Percentiles rank a stretch among this genome's conserved stretches.
These are phyloP conservation scores for Parazoanthus atlanticus DNA, from an alignment of 92 coral and sea anemone species.

Conservation along the genomic window DNA sequence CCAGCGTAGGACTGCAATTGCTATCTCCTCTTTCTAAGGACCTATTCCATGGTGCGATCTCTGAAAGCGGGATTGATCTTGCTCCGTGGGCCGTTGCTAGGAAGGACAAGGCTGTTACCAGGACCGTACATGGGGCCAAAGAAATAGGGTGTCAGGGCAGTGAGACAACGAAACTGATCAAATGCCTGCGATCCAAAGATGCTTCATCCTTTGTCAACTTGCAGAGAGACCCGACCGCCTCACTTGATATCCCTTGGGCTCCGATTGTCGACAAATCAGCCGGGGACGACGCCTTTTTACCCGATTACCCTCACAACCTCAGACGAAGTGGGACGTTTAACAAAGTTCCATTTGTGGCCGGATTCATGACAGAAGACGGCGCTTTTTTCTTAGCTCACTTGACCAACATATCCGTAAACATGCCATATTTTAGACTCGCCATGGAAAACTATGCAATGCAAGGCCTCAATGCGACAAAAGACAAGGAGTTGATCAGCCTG, in stretches of 20 bases:
- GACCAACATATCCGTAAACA: background rate
- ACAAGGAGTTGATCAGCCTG: no score
- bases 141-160: background rate
- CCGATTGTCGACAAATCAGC: background rate
- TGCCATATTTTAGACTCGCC: background rate
- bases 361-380: background rate
- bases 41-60: background rate
- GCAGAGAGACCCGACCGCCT: no score
- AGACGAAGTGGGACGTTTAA: background rate
- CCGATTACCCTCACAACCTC: background rate
- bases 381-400: background rate
- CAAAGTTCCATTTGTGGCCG: background rate
- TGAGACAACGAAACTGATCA: background rate
- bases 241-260: background rate
- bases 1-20: no score
- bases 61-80: background rate
- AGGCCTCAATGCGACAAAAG: no score
- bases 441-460: background rate
- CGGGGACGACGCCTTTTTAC: background rate
- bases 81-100: background rate
- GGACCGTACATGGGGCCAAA: background rate
- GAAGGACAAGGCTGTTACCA: background rate
- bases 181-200: conserved; percentile 4
- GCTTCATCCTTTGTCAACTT: background rate
- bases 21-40: background rate